Percentiles rank a stretch among this genome's conserved stretches.
Evolutionary conservation across 1,140 invertebrate genomes (phyloP).

Genomic region (Drosophila prosaltans): DNA sequence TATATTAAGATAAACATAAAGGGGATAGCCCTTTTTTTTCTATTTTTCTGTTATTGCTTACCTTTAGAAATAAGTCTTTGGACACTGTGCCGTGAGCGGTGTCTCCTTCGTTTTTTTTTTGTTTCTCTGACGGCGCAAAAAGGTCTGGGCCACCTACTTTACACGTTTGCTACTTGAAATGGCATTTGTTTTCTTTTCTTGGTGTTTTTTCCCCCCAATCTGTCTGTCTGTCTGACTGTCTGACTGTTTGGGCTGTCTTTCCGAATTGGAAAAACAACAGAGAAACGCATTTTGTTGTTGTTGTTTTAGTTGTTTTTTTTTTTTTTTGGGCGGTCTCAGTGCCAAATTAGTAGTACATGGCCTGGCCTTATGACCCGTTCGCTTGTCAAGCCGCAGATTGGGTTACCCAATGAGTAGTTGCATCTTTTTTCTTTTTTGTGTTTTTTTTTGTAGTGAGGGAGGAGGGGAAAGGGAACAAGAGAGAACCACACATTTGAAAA

Average conservation of each 20-base stretch:
- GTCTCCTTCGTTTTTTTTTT: constrained; percentile 6
- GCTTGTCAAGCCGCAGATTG: constrained; percentile 73
- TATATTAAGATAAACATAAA: too few relatives aligned
- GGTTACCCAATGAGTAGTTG: constrained; percentile 62
- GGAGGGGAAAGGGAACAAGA: not conserved
- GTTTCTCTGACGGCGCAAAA: constrained; percentile 52
- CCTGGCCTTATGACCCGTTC: constrained; percentile 66
- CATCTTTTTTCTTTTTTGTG: constrained; percentile 46
- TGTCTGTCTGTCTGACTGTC: constrained; percentile 28
- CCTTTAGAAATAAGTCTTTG: too few relatives aligned
- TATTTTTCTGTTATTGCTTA: too few relatives aligned
- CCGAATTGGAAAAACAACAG: constrained; percentile 62
- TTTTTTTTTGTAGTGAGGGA: not conserved
- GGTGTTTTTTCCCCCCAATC: constrained; percentile 38
- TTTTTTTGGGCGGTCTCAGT: constrained; percentile 23
- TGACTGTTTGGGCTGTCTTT: constrained; percentile 1
- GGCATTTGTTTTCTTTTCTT: constrained; percentile 76
- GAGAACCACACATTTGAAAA: constrained; percentile 52
- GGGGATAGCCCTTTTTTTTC: too few relatives aligned
- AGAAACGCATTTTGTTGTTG: constrained; percentile 5
- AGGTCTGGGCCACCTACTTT: constrained; percentile 79
- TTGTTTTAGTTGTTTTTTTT: too few relatives aligned
- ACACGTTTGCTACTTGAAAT: constrained; percentile 80
- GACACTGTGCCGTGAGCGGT: constrained; percentile 44
- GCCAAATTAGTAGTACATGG: constrained; percentile 72